Evolutionary conservation across 2,888 invertebrate genomes (phyloP).

Genomic region (Cheilosia urbana): DNA sequence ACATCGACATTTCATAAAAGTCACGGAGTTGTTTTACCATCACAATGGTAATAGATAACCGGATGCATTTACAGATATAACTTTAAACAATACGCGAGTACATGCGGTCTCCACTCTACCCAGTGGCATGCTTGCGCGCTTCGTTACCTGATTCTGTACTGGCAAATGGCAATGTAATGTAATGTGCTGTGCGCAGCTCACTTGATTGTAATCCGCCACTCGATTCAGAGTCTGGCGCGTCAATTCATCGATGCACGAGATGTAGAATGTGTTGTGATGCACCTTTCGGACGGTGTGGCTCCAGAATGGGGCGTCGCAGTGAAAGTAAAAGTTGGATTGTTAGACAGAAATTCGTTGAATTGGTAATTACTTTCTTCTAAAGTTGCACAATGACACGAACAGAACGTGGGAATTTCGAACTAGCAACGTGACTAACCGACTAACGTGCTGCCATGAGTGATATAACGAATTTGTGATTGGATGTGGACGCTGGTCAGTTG

Average conservation of each 20-base stretch:
- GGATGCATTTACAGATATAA: neutral
- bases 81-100: neutral
- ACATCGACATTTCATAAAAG: slow-evolving; percentile 11
- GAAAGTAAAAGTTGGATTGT: slow-evolving; percentile 31
- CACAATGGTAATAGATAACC: neutral
- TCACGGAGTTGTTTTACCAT: neutral
- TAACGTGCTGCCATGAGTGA: neutral
- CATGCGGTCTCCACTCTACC: neutral
- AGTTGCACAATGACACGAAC: neutral
- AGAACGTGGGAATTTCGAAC: slow-evolving; percentile 3
- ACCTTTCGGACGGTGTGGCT: slow-evolving; percentile 12
- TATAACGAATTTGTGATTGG: neutral
- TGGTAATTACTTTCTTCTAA: neutral
- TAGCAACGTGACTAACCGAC: neutral
- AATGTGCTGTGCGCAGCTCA: neutral
- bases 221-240: neutral
- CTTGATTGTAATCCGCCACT: slow-evolving; percentile 1
- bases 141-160: neutral
- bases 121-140: slow-evolving; percentile 1
- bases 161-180: too few species aligned
- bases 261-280: neutral
- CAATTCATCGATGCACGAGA: slow-evolving; percentile 7
- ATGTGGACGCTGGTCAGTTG: neutral
- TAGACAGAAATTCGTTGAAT: neutral
- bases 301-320: slow-evolving; percentile 40